Evolutionary conservation across 2,797 vertebrate genomes (phyloP), one percentile per base, ranked within the genome.

Genomic region (Urocyon cinereoargenteus): DNA sequence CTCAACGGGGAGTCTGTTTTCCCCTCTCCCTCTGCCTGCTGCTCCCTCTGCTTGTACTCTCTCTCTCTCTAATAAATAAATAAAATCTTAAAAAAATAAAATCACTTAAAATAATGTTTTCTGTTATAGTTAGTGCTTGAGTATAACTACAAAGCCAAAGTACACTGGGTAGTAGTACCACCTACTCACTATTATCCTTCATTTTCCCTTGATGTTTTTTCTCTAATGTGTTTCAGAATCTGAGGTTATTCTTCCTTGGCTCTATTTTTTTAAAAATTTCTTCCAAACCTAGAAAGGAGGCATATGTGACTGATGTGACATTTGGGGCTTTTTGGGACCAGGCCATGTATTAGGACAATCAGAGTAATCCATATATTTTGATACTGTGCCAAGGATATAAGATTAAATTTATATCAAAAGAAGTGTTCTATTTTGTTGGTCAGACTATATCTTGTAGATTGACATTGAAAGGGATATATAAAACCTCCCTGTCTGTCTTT

Each of bases 321-420:
- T 55, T 85, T 77, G 66, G 75, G 51, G 13, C 6, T 11, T 75
- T 16, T 31, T n/a, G 34, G 49, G 49, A 53, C 3, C 22, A 45
- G 21, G 7, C 36, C 7, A 3, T 66, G 2, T 85, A 12, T 86
- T 12, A 77, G 49, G 64, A 6, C 28, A 85, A 10, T 94, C 70
- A 75, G 28, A 96, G 66, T 72, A 57, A 51, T 70, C 13, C 4
- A 6, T 51, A 16, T 86, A 28, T 70, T 87, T 87, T 72, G 51
- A 45, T 90, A 49, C 15, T 64, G 3, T 64, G 53, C 68, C 77
- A 70, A 78, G n/a, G 15, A 34, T 36, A 82, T 51, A 28, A 61
- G 57, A 22, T 93, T 89, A 84, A n/a, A 7, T 89, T 78, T 86
- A 64, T 91, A 19, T 96, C 70, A 59, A 28, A 82, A 95, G 68